Conservation (phyloP, 2,888 invertebrate species). For the Toxonevra muliebris region DNA sequence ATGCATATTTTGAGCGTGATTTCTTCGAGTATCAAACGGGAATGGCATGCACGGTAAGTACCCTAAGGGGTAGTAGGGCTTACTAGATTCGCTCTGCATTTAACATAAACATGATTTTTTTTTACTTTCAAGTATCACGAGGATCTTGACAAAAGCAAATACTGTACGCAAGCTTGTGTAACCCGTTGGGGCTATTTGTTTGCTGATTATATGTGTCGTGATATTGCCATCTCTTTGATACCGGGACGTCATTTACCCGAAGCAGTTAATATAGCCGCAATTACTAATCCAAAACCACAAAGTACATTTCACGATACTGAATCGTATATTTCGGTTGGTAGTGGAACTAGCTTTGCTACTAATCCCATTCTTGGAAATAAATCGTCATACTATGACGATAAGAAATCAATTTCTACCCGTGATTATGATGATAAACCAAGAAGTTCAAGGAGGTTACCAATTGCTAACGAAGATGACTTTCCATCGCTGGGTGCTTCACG, state of each 20-base stretch:
- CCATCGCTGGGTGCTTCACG: slow-evolving; percentile 34
- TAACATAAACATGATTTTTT: background rate
- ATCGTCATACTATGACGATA: slow-evolving; percentile 44
- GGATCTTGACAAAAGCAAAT: slow-evolving; percentile 55
- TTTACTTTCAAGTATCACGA: slow-evolving; percentile 62
- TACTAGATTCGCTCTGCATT: background rate
- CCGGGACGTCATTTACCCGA: slow-evolving; percentile 65
- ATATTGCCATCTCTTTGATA: slow-evolving; percentile 61
- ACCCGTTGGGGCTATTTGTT: slow-evolving; percentile 65
- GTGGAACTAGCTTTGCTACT: slow-evolving; percentile 42
- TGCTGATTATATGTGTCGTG: slow-evolving; percentile 65
- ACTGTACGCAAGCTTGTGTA: slow-evolving; percentile 65
- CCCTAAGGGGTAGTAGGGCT: background rate
- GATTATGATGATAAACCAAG: slow-evolving; percentile 17
- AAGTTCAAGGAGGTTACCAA: background rate
- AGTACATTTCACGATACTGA: slow-evolving; percentile 30
- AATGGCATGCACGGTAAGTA: slow-evolving; percentile 60
- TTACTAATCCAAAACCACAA: slow-evolving; percentile 40
- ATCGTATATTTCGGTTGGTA: slow-evolving; percentile 42
- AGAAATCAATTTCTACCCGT: slow-evolving; percentile 37
- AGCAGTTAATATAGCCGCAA: slow-evolving; percentile 37
- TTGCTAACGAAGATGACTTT: slow-evolving; percentile 25
- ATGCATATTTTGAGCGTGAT: slow-evolving; percentile 54
- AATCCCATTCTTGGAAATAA: slow-evolving; percentile 44
- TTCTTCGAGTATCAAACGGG: slow-evolving; percentile 55